A percentile compares a stretch with the other conserved stretches of the same genome.
phyloP scores from a whole-genome alignment of 1,140 invertebrate species.

The Drosophila chauvacae region DNA sequence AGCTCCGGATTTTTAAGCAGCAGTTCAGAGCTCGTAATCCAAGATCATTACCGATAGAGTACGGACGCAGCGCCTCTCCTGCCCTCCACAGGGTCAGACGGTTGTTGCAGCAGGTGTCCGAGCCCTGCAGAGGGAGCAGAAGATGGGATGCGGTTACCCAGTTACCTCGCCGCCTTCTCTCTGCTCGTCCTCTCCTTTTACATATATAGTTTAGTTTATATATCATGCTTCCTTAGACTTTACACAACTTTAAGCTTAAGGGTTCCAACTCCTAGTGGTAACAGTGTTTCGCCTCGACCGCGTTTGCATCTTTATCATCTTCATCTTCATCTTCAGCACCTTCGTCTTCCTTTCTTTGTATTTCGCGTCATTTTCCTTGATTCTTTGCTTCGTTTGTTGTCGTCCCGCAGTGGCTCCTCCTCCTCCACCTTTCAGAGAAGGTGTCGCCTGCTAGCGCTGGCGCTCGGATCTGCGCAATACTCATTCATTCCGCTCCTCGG shows the following conservation, averaged over 20 bases:
- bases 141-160: background rate
- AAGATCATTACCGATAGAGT: background rate
- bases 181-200: conserved; percentile 16
- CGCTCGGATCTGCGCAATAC: conserved; percentile 74
- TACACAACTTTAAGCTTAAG: conserved; percentile 81
- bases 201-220: conserved; percentile 64
- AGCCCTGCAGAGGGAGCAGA: background rate
- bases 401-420: conserved; percentile 52
- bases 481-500: conserved; percentile 81
- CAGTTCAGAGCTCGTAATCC: conserved; percentile 15
- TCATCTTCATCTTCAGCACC: conserved; percentile 6
- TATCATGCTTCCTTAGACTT: conserved; percentile 71
- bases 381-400: conserved; percentile 29
- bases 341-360: background rate
- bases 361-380: background rate
- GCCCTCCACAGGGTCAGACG: conserved; percentile 11
- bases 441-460: conserved; percentile 47
- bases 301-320: conserved; percentile 19
- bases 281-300: conserved; percentile 61
- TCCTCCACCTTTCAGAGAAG: conserved; percentile 17
- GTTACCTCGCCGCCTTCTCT: background rate
- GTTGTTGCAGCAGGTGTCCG: conserved; percentile 45
- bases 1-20: conserved; percentile 32
- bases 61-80: background rate
- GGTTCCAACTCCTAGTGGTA: conserved; percentile 59